Evolutionary conservation across 2,113 vertebrate species (phyloP).

Genomic region (Leucopsar rothschildi): DNA sequence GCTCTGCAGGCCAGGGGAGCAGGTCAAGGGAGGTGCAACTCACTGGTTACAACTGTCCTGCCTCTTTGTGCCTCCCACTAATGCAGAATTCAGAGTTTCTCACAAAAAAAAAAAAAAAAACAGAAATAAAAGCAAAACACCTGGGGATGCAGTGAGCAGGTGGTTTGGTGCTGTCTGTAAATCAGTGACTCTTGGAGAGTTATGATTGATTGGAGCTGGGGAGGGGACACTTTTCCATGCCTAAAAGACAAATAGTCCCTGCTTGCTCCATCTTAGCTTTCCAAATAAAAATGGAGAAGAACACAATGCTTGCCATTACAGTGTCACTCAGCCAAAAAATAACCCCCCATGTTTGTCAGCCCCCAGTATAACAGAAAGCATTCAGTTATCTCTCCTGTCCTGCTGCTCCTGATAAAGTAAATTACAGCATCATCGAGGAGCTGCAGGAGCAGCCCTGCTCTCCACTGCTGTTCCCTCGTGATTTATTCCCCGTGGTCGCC

Average conservation of each 20-base stretch:
- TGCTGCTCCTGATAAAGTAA: background rate
- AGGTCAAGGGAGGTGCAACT: background rate
- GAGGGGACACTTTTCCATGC: background rate
- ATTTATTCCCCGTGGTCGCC: background rate
- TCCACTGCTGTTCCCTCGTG: background rate
- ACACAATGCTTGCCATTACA: background rate
- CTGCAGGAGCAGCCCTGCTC: background rate
- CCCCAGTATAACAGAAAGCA: background rate
- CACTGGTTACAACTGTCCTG: too few relatives aligned
- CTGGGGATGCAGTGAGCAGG: background rate
- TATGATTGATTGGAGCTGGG: background rate
- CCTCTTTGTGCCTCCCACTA: background rate
- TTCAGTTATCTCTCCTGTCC: background rate
- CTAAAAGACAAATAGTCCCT: background rate
- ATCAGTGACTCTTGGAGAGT: background rate
- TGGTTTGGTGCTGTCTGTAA: background rate
- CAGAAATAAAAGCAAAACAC: background rate
- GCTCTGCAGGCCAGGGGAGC: background rate
- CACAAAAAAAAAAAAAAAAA: background rate
- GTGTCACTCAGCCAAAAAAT: constrained; percentile 11
- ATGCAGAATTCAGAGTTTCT: background rate
- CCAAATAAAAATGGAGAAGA: background rate
- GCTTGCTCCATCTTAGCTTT: background rate
- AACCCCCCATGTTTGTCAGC: background rate
- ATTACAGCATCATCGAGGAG: background rate